phyloP scores from a whole-genome alignment of 2,113 vertebrate genomes.

The Gopherus flavomarginatus region DNA sequence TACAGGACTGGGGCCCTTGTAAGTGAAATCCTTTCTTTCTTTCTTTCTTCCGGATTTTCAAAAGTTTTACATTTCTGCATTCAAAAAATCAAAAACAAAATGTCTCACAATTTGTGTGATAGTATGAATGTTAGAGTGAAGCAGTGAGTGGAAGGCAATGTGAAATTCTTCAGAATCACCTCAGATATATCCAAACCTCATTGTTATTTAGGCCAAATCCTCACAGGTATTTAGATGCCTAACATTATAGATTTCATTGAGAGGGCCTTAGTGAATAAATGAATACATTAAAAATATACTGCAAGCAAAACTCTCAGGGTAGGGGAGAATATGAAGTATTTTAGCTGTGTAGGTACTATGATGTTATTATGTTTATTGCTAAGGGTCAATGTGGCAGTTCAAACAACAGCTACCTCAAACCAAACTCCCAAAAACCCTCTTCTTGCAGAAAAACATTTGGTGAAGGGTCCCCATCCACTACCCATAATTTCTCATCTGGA shows the following conservation, averaged over 20 bases:
- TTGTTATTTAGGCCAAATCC: not conserved
- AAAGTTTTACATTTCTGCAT: not conserved
- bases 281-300: not conserved
- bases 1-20: not conserved
- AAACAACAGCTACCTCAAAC: not conserved
- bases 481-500: not conserved
- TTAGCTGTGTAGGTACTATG: not conserved
- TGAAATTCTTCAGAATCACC: not conserved
- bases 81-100: not conserved
- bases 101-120: not conserved
- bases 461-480: not conserved
- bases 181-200: not conserved
- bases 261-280: not conserved
- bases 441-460: not conserved
- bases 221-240: not conserved
- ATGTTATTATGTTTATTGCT: not conserved
- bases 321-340: not conserved
- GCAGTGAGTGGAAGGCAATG: not conserved
- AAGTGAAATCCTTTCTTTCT: not conserved
- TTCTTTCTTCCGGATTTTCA: not conserved
- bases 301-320: not conserved
- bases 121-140: not conserved
- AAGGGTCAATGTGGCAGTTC: not conserved
- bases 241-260: not conserved
- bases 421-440: accelerated